Evolutionary conservation across 2,888 invertebrate genomes (phyloP), one percentile per base, ranked within the genome.

Genomic region (Melieria omissa): DNA sequence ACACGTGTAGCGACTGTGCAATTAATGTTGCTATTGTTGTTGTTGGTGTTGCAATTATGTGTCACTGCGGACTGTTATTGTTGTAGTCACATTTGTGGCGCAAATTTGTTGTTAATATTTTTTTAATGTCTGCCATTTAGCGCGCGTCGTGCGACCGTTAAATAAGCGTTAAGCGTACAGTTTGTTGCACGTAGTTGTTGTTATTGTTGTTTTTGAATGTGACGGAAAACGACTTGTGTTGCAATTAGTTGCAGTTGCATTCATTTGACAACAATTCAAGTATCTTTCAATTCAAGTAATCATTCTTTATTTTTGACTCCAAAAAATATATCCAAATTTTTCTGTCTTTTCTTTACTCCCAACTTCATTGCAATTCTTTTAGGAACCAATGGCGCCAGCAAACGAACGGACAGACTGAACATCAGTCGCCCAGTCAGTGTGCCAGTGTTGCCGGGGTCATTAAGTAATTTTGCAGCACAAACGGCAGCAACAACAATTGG

Each of bases 61-160:
- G 52, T 1, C 14, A 52, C 8, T 52, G 9, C 8, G 12, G 4
- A 2, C 5, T 0, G 52, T 9, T 57, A 47, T 74, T 66, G 65
- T 62, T 69, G 70, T 71, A 44, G 61, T 71, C 61, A 52, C 70
- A 55, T 10, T 66, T 66, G 46, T 70, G 64, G 29, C 66, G 66
- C 41, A 65, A 52, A 10, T 52, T 42, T 64, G 57, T 55, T 63
- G 70, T 45, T 63, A 42, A 71, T 55, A 73, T 70, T 73, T 75
- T 73, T 72, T 73, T 65, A 54, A 16, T 52, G 70, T 73, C 74
- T 73, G 29, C 54, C 41, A 52, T 8, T 10, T 29, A 65, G n/a
- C n/a, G n/a, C 42, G 46, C 12, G 14, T 71, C 70, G 46, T 29
- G 29, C 29, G 29, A 29, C 29, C 29, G 29, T 29, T 29, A 29